These are phyloP conservation scores for Diarsia rubi DNA, from an alignment of 2,888 invertebrate species.

Conservation along the genomic window DNA sequence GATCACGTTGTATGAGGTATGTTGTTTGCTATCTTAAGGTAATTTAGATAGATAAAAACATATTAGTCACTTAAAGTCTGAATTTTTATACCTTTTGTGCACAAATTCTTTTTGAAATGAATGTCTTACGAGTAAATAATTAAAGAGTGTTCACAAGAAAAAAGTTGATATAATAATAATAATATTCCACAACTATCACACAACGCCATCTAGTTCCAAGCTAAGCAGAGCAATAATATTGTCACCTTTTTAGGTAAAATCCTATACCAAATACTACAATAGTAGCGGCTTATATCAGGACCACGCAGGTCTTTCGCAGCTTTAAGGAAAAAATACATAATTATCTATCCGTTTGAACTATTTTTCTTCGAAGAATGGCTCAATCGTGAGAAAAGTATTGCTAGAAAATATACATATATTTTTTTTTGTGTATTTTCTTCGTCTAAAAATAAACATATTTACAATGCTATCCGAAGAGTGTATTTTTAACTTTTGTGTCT, in stretches of 20 bases:
- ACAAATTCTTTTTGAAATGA: not conserved
- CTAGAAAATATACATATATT: not conserved
- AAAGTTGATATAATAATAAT: too few species aligned
- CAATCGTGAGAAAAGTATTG: not conserved
- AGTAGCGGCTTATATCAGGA: not conserved
- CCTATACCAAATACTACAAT: not conserved
- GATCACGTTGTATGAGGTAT: not conserved
- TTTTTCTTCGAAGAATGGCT: not conserved
- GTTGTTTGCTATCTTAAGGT: not conserved
- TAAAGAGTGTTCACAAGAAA: not conserved
- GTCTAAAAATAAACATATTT: too few species aligned
- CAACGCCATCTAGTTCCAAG: too few species aligned
- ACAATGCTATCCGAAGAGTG: not conserved
- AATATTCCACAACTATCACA: too few species aligned
- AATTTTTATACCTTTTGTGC: too few species aligned
- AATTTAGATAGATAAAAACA: not conserved
- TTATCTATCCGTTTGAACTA: not conserved
- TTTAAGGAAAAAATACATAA: not conserved
- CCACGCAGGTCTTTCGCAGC: not conserved
- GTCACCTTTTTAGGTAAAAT: not conserved
- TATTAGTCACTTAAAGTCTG: not conserved
- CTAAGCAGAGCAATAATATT: too few species aligned
- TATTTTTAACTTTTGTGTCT: slow-evolving; percentile 9
- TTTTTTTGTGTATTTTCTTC: too few species aligned
- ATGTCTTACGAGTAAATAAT: not conserved